Evolutionary conservation across 2,113 vertebrate species (phyloP).

Genomic region (Plectropomus leopardus): DNA sequence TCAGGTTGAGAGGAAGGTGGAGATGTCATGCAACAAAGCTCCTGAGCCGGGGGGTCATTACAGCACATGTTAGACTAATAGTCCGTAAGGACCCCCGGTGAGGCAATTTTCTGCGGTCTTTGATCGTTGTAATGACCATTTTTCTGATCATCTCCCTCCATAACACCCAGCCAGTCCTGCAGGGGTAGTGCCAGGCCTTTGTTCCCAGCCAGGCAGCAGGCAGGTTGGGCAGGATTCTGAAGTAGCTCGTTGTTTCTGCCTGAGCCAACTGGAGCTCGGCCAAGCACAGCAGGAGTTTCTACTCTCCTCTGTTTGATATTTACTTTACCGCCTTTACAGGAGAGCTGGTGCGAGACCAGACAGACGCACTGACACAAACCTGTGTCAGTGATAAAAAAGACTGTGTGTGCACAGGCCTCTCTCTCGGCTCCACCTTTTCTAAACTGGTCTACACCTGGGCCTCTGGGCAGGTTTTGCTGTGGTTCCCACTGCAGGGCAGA

Average conservation of each 20-base stretch:
- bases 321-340: conserved; percentile 83
- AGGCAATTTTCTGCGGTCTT: conserved; percentile 2
- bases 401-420: conserved; percentile 51
- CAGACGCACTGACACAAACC: conserved; percentile 76
- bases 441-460: conserved; percentile 52
- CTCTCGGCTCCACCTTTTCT: conserved; percentile 54
- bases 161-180: conserved; percentile 17
- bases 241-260: conserved; percentile 69
- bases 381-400: conserved; percentile 67
- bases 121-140: conserved; percentile 34
- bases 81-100: background rate
- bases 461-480: conserved; percentile 18
- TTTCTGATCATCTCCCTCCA: background rate
- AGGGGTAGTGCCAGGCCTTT: conserved; percentile 71
- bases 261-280: conserved; percentile 82
- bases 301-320: conserved; percentile 84
- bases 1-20: background rate
- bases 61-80: conserved; percentile 2
- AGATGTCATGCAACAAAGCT: background rate
- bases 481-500: conserved; percentile 20
- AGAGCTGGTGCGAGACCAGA: conserved; percentile 76
- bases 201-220: conserved; percentile 72
- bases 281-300: conserved; percentile 84
- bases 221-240: conserved; percentile 81
- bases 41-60: conserved; percentile 1